Base-by-base conservation (phyloP, 2,888 invertebrate genomes). In the Orchestes rusci region DNA sequence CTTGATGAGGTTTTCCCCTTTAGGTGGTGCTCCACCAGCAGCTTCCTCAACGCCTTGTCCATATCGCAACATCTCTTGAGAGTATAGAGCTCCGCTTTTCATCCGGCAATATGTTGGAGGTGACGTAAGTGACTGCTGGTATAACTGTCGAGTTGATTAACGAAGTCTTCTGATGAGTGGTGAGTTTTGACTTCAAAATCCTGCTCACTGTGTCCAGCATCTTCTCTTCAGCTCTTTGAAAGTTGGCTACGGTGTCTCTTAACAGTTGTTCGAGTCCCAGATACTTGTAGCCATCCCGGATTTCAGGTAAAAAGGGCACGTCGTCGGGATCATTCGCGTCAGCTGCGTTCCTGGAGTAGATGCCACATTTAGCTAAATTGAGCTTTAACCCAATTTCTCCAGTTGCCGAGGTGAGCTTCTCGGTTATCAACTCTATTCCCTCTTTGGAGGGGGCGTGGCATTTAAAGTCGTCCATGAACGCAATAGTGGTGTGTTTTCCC, bases 231-330 rank as follows among this genome's bases (percentile, higher is more conserved):
- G n/a, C n/a, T n/a, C n/a, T n/a, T n/a, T n/a, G n/a, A n/a, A n/a
- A n/a, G n/a, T n/a, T n/a, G n/a, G n/a, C n/a, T n/a, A n/a, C 41
- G 43, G 38, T 46, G 34, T 31, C 38, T 18, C 16, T 46, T 16
- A 43, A 42, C n/a, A 38, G 36, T 28, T 45, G 43, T 8, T 27
- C 28, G 2, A 48, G 39, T 10, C 43, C 48, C n/a, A 48, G 39
- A 20, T 48, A 48, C 29, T 44, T 45, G 32, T 48, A 48, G 17
- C 44, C 39, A 8, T 48, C n/a, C n/a, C n/a, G n/a, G n/a, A n/a
- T n/a, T n/a, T n/a, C n/a, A n/a, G n/a, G n/a, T n/a, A n/a, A n/a
- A 32, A 15, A 45, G 15, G 2, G 51, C 30, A 15, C 20, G 16
- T 16, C 39, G 44, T 15, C 39, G 27, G 27, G 40, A 39, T n/a